Evolutionary conservation across 2,888 invertebrate genomes (phyloP).

Genomic region (Andrena chrysosceles): DNA sequence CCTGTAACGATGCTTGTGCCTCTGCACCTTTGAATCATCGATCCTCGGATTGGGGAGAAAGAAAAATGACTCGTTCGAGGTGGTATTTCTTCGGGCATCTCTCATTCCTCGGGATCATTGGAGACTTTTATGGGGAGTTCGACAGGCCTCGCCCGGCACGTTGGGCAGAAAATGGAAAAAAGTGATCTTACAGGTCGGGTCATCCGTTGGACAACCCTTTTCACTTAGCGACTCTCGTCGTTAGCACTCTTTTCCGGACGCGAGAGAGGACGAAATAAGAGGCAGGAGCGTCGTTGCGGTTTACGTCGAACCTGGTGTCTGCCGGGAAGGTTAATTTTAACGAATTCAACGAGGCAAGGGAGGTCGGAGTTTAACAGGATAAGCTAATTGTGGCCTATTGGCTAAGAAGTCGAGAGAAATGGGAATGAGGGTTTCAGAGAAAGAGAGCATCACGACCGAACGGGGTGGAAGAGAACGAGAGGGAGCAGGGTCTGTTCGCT

Average conservation of each 20-base stretch:
- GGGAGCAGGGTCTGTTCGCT: constrained; percentile 62
- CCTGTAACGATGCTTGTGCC: constrained; percentile 39
- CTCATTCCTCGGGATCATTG: background rate
- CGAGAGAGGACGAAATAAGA: constrained; percentile 63
- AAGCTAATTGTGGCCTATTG: constrained; percentile 85
- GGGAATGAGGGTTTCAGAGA: constrained; percentile 66
- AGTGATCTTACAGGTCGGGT: constrained; percentile 13
- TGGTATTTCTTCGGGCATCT: constrained; percentile 10
- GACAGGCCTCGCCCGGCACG: background rate
- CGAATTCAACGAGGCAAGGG: constrained; percentile 82
- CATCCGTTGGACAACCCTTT: constrained; percentile 47
- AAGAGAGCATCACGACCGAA: constrained; percentile 50
- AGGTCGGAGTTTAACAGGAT: constrained; percentile 84
- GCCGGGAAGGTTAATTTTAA: constrained; percentile 82
- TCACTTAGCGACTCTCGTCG: constrained; percentile 57
- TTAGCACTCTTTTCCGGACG: constrained; percentile 68
- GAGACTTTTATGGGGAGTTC: background rate
- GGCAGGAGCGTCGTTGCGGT: constrained; percentile 76
- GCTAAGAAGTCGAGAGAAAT: constrained; percentile 82
- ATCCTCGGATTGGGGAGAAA: constrained; percentile 69
- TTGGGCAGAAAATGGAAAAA: background rate
- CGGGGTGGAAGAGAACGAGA: constrained; percentile 46
- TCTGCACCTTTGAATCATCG: constrained; percentile 76
- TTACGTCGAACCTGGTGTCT: constrained; percentile 72
- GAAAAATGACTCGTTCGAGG: constrained; percentile 66